Evolutionary conservation across 30 jellyfish, hydroid and myxozoan genomes (phyloP), one percentile per base, ranked within the genome.

Genomic region (Turritopsis dohrnii): DNA sequence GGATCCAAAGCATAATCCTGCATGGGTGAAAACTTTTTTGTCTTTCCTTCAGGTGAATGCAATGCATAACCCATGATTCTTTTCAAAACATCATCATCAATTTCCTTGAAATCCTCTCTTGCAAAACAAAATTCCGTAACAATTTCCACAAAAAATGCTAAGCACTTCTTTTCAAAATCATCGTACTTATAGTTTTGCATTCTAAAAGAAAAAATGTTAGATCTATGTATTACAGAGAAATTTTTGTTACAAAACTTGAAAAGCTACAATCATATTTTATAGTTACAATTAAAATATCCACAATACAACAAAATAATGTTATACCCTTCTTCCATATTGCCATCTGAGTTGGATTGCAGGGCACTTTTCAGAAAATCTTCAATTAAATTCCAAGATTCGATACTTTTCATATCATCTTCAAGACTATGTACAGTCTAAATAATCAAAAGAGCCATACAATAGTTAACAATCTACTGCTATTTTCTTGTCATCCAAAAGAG

Each of bases 1-100:
- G 90, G 81, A 65, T 90, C 96, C n/a, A 90, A 79, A 16, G 90
- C 94, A 75, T 84, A 85, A 84, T 89, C 90, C 24, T 82, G 76
- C 53, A 90, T 75, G n/a, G 94, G 96, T 29, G 94, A 79, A 80
- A 90, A 24, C 52, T 22, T 71, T 72, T 90, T 90, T 18, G 96
- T 90, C 71, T 31, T 52, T n/a, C 72, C 65, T 18, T 82, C 74
- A 0, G 71, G 73, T 23, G 66, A 53, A 23, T 80, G 72, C 1
- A 89, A 84, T 0, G 84, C 93, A 65, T 84, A 85, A 18, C 87
- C 65, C 88, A 84, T 84, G 80, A 89, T 89, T 71, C 79, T 52
- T 28, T 84, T 81, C 54, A 89, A 29, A 52, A 89, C 89, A 18
- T 52, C 82, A 8, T 52, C 83, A 72, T 79, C 83, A 13, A 26